Conservation (phyloP, 2,888 invertebrate species). For the Lobophora halterata region DNA sequence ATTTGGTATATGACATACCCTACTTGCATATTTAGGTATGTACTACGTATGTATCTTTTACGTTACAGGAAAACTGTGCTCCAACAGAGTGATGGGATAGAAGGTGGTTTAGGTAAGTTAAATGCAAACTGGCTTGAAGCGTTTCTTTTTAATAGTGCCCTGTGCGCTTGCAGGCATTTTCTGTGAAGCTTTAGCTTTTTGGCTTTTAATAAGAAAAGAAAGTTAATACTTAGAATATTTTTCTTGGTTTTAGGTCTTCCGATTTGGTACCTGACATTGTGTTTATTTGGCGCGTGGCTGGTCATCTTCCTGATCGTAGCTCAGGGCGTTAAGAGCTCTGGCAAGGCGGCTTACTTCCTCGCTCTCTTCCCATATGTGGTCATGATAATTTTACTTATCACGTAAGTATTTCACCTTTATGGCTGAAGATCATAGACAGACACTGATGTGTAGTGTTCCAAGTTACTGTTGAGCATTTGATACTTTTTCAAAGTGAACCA, state of each 20-base stretch:
- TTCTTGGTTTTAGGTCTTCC: constrained; percentile 70
- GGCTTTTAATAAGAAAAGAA: no score
- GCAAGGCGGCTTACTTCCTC: constrained; percentile 93
- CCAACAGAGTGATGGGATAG: constrained; percentile 60
- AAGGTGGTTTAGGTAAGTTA: constrained; percentile 63
- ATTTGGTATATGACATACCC: neutral
- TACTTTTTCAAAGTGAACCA: no score
- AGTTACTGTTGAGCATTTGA: neutral
- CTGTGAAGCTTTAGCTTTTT: no score
- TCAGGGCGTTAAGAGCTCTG: constrained; percentile 88
- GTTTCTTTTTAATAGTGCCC: neutral
- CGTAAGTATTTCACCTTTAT: constrained; percentile 46
- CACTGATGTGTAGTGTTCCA: no score
- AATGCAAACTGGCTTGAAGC: constrained; percentile 5
- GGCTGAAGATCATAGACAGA: no score
- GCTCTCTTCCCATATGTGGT: constrained; percentile 92
- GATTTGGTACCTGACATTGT: constrained; percentile 85
- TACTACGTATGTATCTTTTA: no score
- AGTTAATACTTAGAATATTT: neutral
- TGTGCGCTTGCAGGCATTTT: no score
- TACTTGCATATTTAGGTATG: no score
- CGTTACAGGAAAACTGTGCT: constrained; percentile 60
- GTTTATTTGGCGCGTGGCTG: constrained; percentile 85
- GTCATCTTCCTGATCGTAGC: constrained; percentile 85
- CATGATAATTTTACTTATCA: constrained; percentile 86